Percentiles rank a stretch among this genome's conserved stretches.
phyloP scores from a whole-genome alignment of 1,140 invertebrate species.

The Phortica variegata region DNA sequence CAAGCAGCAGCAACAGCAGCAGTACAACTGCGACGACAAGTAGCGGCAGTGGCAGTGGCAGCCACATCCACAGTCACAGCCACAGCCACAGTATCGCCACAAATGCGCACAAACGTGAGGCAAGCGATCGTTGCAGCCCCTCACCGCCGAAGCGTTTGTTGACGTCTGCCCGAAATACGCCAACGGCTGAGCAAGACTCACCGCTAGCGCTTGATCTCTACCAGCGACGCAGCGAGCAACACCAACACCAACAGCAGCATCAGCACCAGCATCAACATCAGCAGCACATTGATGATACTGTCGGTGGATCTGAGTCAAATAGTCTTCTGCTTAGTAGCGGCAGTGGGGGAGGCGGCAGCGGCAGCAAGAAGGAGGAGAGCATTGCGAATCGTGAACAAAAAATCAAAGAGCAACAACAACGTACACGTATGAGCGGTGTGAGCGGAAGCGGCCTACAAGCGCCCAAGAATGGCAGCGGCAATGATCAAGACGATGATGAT shows the following conservation, averaged over 20 bases:
- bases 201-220: conserved; percentile 54
- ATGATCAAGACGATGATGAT: conserved; percentile 26
- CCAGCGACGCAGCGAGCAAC: conserved; percentile 35
- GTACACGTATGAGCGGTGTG: too few species aligned
- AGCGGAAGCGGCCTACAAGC: not conserved
- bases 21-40: conserved; percentile 5
- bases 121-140: conserved; percentile 45
- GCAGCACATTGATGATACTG: conserved; percentile 9
- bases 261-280: conserved; percentile 23
- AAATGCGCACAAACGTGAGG: conserved; percentile 29
- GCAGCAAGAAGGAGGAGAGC: conserved; percentile 18
- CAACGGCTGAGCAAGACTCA: conserved; percentile 31
- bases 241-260: conserved; percentile 9
- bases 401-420: conserved; percentile 1
- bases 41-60: conserved; percentile 7
- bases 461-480: conserved; percentile 16
- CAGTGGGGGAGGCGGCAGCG: conserved; percentile 3
- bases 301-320: conserved; percentile 14
- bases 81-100: not conserved
- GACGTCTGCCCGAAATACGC: conserved; percentile 3
- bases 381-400: conserved; percentile 8
- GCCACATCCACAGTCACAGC: conserved; percentile 4
- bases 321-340: conserved; percentile 16
- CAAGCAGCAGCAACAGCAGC: conserved; percentile 4
- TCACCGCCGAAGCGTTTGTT: conserved; percentile 45